Conservation (phyloP, 2,888 invertebrate genomes). For the Plagodis pulveraria region DNA sequence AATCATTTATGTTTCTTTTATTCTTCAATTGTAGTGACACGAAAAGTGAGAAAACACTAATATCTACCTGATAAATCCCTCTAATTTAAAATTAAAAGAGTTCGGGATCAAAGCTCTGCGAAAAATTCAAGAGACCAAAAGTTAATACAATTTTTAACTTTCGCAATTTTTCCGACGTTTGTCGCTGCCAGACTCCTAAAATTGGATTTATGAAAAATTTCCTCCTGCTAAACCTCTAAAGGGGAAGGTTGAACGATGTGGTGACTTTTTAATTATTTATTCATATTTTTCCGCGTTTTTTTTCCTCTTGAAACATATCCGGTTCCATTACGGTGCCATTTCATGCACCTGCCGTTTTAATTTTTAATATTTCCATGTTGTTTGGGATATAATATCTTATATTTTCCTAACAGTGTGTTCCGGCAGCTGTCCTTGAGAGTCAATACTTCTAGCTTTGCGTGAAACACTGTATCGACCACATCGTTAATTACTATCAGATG, state of each 20-base stretch:
- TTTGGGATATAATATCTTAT: slow-evolving; percentile 5
- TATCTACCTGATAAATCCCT: too few relatives aligned
- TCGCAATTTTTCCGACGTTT: slow-evolving; percentile 41
- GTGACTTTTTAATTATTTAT: slow-evolving; percentile 61
- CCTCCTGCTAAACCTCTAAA: slow-evolving; percentile 30
- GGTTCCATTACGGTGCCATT: slow-evolving; percentile 46
- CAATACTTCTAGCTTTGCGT: too few relatives aligned
- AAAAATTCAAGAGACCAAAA: slow-evolving; percentile 19
- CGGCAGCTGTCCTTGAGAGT: too few relatives aligned
- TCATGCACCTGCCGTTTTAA: slow-evolving; percentile 47
- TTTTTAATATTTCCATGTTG: slow-evolving; percentile 33
- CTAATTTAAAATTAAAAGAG: slow-evolving; percentile 1
- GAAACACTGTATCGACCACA: too few relatives aligned
- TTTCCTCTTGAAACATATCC: slow-evolving; percentile 46
- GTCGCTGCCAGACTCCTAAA: slow-evolving; percentile 47
- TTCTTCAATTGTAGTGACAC: too few relatives aligned
- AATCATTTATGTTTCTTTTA: too few relatives aligned
- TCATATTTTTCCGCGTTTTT: slow-evolving; percentile 45
- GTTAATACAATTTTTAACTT: slow-evolving; percentile 33
- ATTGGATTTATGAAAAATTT: slow-evolving; percentile 59
- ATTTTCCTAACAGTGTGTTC: background rate
- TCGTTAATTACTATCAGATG: too few relatives aligned
- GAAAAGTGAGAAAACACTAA: too few relatives aligned
- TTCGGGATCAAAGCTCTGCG: background rate
- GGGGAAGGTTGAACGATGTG: slow-evolving; percentile 54